Evolutionary conservation across 2,113 vertebrate genomes (phyloP), one percentile per base, ranked within the genome.

Genomic region (Marmota monax): DNA sequence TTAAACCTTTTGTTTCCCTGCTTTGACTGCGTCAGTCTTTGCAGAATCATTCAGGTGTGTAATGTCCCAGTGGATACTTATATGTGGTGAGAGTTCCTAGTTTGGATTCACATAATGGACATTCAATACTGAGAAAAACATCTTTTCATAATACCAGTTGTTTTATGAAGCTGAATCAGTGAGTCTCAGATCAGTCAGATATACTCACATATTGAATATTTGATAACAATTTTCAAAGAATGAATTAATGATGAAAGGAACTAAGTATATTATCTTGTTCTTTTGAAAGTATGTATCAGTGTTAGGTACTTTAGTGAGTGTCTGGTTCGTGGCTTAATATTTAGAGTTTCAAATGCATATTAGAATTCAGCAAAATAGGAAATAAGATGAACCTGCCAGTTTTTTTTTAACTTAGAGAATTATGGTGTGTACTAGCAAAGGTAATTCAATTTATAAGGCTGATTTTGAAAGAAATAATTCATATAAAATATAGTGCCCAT

Each of bases 401-500:
- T 51, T 51, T 51, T 48, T 76, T 87, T 83, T 78, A 92, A 86
- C 25, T 89, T 94, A 70, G 29, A 63, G 17, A 91, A 58, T 37
- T 39, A 91, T 56, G 67, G 16, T 74, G 12, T 85, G 48, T 82
- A 79, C 48, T 73, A 45, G 56, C 61, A 91, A 83, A 85, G 29
- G 13, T 63, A 74, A 91, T 84, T 78, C 76, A 42, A 91, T 94
- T 92, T 73, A 3, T 73, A 82, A 67, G 65, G 48, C 88, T 82
- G 67, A 56, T 70, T 92, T 77, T 63, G 32, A 56, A 82, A 90
- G 45, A 42, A 87, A 73, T 16, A 82, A 94, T 42, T 70, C 37
- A 37, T 61, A 74, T 1, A 78, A 74, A 92, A 34, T 18, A 16
- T 39, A 37, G 12, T 34, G 6, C 7, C 27, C 27, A 13, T n/a